Base-by-base conservation (phyloP, 2,888 invertebrate genomes). In the Pyrrhia umbra region DNA sequence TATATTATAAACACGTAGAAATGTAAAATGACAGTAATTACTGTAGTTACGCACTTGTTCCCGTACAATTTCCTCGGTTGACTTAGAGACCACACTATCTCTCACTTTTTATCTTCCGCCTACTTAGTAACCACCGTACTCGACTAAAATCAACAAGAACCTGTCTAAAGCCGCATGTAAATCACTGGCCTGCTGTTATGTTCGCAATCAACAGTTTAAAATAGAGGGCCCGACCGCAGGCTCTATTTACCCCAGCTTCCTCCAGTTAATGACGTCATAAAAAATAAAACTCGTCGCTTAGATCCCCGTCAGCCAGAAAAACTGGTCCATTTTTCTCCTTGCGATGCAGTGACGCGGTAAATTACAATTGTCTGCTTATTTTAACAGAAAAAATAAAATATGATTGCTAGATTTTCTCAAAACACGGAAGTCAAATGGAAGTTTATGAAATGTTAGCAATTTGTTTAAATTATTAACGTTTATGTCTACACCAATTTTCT, bases 231-330 rank as follows among this genome's bases (percentile, higher is more conserved):
- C 79, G 82, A 93, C 92, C 92, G 88, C 93, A 92, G 87, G 86
- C 87, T 89, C 85, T 87, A 85, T 88, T 90, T 88, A 84, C 87
- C 85, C 86, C 81, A 79, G 84, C 89, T 92, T 94, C 93, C 93
- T 92, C 82, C 69, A 88, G 86, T 90, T 94, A 93, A 93, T 93
- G 92, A 93, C 86, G 88, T 91, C 92, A 90, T 91, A 91, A 92
- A 93, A 92, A 92, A 90, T 91, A 91, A 92, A 93, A 92, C 90
- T 86, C 85, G 82, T 82, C 86, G 86, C 81, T 85, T 83, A 89
- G 84, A 85, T 82, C 87, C 85, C 84, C 82, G 60, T 80, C 79
- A 81, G 77, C 83, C 84, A 86, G 86, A 90, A 90, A 88, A 89
- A 90, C 85, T 84, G 83, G 81, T 81, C 49, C 69, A 71, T 71